These are phyloP conservation scores for Spheniscus humboldti DNA, from an alignment of 2,797 vertebrate genomes.

Conservation along the genomic window DNA sequence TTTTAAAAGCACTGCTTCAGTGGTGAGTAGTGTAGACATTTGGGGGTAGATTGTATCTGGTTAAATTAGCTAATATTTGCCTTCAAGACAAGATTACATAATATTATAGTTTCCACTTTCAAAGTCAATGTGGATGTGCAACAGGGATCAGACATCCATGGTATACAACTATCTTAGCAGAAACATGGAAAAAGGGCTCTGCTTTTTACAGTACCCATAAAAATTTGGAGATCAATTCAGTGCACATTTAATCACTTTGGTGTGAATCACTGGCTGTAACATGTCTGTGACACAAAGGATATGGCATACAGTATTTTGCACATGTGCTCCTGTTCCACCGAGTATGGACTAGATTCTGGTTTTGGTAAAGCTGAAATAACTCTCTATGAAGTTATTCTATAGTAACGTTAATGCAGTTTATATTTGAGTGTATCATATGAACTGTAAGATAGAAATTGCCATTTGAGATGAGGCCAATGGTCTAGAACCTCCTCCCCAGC, in stretches of 20 bases:
- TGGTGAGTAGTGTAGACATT: constrained; percentile 4
- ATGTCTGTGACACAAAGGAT: background rate
- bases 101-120: constrained; percentile 4
- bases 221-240: background rate
- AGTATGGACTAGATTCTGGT: background rate
- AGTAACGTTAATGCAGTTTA: background rate
- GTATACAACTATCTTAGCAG: background rate
- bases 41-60: constrained; percentile 16
- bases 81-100: constrained; percentile 33
- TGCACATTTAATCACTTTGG: background rate
- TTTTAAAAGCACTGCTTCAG: background rate
- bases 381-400: background rate
- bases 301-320: fast-evolving
- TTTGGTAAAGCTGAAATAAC: background rate
- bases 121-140: background rate
- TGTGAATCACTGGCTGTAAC: background rate
- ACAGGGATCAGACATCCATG: background rate
- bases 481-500: background rate
- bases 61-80: constrained; percentile 28
- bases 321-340: background rate
- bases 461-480: background rate
- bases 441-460: background rate
- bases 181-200: background rate
- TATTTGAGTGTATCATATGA: background rate
- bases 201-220: background rate